Evolutionary conservation across 2,888 invertebrate genomes (phyloP).

Genomic region (Eudiplozoon nipponicum): DNA sequence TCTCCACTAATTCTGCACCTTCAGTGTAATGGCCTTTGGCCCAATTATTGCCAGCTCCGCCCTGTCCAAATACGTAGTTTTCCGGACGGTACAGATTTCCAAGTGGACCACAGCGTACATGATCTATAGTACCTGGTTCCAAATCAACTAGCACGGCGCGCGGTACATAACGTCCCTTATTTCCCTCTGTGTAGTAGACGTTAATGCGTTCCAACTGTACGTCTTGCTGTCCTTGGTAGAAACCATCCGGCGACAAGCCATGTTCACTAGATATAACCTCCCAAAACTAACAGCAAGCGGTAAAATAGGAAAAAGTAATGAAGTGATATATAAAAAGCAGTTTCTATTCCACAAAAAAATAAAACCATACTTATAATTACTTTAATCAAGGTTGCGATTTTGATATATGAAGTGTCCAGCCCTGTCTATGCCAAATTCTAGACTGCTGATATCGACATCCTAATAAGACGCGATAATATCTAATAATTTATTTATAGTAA

Average conservation of each 20-base stretch:
- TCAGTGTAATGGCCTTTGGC: slow-evolving; percentile 15
- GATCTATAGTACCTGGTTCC: slow-evolving; percentile 87
- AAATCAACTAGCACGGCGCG: slow-evolving; percentile 47
- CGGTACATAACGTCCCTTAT: neutral
- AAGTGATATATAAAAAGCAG: too few relatives aligned
- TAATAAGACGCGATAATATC: too few relatives aligned
- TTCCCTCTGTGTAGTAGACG: slow-evolving; percentile 56
- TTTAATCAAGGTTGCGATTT: too few relatives aligned
- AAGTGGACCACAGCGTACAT: slow-evolving; percentile 32
- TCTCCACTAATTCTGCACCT: slow-evolving; percentile 15
- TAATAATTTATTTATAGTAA: too few relatives aligned
- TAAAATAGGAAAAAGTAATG: too few relatives aligned
- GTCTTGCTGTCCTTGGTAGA: neutral
- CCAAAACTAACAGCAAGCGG: slow-evolving; percentile 47
- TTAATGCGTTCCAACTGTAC: slow-evolving; percentile 26
- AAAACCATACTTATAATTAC: too few relatives aligned
- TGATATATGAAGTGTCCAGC: too few relatives aligned
- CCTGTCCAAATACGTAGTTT: slow-evolving; percentile 47
- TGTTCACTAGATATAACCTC: slow-evolving; percentile 71
- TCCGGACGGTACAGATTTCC: slow-evolving; percentile 75
- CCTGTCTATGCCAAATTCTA: too few relatives aligned
- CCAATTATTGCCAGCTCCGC: slow-evolving; percentile 10
- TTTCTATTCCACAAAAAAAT: too few relatives aligned
- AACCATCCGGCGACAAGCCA: slow-evolving; percentile 28
- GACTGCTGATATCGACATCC: too few relatives aligned